Conservation (phyloP, 2,797 vertebrate genomes). For the Acridotheres tristis region DNA sequence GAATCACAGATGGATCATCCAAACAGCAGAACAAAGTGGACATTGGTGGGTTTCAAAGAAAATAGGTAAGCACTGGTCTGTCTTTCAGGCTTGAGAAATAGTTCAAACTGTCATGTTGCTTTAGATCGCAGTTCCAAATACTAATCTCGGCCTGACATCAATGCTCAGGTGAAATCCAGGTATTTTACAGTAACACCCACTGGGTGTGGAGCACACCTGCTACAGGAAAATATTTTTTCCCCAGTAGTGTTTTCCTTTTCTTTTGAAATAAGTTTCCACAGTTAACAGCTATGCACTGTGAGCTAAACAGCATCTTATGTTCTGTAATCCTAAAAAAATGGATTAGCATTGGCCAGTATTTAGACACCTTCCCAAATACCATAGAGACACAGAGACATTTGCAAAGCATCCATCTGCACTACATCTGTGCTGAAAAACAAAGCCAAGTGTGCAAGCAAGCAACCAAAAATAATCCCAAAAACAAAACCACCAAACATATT, state of each 20-base stretch:
- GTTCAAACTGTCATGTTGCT: not conserved
- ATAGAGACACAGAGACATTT: not conserved
- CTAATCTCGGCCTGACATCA: not conserved
- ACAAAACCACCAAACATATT: not conserved
- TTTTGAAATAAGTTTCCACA: not conserved
- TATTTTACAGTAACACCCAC: not conserved
- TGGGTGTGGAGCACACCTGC: not conserved
- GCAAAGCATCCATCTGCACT: not conserved
- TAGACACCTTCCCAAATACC: not conserved
- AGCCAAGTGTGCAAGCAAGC: not conserved
- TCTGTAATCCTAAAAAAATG: not conserved
- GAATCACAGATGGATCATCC: not conserved
- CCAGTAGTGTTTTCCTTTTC: not conserved
- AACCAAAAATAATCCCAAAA: not conserved
- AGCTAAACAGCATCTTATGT: not conserved
- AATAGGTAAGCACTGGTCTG: not conserved
- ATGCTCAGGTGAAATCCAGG: not conserved
- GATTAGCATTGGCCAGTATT: not conserved
- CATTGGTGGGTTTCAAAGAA: not conserved
- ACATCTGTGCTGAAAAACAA: not conserved
- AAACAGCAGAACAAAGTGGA: not conserved
- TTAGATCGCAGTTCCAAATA: accelerated
- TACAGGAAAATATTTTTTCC: not conserved
- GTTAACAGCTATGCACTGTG: not conserved
- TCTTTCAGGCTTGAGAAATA: not conserved